A percentile compares a stretch with the other conserved stretches of the same genome.
phyloP scores from a whole-genome alignment of 2,888 invertebrate genomes.

The Pseudococcus viburni region DNA sequence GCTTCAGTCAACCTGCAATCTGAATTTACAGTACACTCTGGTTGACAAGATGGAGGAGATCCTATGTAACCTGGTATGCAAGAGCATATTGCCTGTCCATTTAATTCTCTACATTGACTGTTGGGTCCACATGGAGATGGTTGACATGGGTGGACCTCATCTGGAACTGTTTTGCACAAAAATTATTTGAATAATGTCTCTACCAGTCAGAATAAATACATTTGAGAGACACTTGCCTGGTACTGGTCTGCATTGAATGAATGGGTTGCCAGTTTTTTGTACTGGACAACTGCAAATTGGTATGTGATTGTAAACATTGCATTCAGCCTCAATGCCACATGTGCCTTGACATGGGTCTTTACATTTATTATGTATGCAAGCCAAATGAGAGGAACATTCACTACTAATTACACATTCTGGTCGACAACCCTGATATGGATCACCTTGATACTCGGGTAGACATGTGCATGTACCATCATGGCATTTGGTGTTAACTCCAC shows the following conservation, averaged over 20 bases:
- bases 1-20: constrained; percentile 75
- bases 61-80: constrained; percentile 74
- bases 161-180: too few relatives aligned
- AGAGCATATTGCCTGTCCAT: constrained; percentile 74
- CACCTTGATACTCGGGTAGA: constrained; percentile 79
- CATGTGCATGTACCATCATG: constrained; percentile 84
- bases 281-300: constrained; percentile 81
- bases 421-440: constrained; percentile 81
- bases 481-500: constrained; percentile 84
- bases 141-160: constrained; percentile 73
- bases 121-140: constrained; percentile 74
- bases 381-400: constrained; percentile 81
- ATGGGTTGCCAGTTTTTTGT: constrained; percentile 83
- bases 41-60: constrained; percentile 76
- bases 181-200: too few relatives aligned
- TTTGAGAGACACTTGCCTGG: constrained; percentile 61
- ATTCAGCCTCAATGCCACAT: constrained; percentile 82
- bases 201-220: constrained; percentile 2
- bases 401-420: constrained; percentile 85
- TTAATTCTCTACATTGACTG: constrained; percentile 73
- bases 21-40: constrained; percentile 75
- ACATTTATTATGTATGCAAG: constrained; percentile 85
- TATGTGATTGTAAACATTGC: constrained; percentile 82
- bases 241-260: constrained; percentile 75
- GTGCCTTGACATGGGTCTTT: constrained; percentile 82